phyloP scores from a whole-genome alignment of 2,113 vertebrate species.

The Perca fluviatilis region DNA sequence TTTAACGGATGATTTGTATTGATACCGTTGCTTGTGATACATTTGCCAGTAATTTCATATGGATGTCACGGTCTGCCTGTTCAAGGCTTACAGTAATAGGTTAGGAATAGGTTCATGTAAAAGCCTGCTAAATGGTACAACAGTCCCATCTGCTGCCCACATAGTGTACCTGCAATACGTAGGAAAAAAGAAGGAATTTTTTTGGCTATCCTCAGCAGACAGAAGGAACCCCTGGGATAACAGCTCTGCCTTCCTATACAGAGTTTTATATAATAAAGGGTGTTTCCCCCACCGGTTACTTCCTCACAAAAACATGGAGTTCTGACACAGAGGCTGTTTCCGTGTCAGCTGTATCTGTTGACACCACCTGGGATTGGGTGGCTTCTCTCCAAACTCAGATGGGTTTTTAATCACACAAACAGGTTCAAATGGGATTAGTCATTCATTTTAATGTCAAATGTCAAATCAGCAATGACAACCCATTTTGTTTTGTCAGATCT shows the following conservation, averaged over 20 bases:
- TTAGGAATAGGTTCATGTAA: background rate
- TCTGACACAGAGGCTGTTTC: background rate
- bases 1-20: background rate
- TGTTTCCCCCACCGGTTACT: background rate
- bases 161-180: background rate
- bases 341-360: background rate
- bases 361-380: background rate
- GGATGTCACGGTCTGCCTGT: background rate
- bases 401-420: too few species aligned
- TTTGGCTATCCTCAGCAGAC: background rate
- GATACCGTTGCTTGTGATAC: background rate
- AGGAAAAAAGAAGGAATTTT: background rate
- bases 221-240: background rate
- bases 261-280: background rate
- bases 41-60: background rate
- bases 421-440: too few species aligned
- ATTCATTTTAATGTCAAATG: background rate
- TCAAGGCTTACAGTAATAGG: background rate
- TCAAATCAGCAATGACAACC: background rate
- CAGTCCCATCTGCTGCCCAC: conserved; percentile 53
- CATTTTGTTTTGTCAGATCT: background rate
- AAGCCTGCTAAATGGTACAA: background rate
- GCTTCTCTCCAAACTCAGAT: too few species aligned
- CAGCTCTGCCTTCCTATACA: background rate
- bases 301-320: background rate